A percentile compares a stretch with the other conserved stretches of the same genome.
phyloP scores from a whole-genome alignment of 1,140 invertebrate species.

The Macrosteles quadrilineatus region DNA sequence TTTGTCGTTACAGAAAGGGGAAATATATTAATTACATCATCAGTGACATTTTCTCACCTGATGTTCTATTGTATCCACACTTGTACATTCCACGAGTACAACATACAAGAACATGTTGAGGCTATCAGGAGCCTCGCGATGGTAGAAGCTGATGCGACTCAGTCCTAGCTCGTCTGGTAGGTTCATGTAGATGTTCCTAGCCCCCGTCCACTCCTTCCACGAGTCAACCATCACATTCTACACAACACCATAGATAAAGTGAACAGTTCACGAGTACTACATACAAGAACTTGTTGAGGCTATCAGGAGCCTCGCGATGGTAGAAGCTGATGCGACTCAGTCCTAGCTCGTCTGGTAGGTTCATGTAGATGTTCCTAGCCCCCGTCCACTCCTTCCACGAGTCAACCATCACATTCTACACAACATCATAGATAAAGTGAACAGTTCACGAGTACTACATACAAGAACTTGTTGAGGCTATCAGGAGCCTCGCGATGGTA shows the following conservation, averaged over 20 bases:
- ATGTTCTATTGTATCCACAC: conserved; percentile 45
- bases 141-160: conserved; percentile 50
- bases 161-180: conserved; percentile 52
- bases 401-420: conserved; percentile 48
- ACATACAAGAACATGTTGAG: conserved; percentile 54
- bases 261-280: conserved; percentile 53
- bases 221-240: conserved; percentile 50
- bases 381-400: conserved; percentile 58
- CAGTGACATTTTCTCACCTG: conserved; percentile 37
- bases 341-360: conserved; percentile 52
- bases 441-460: conserved; percentile 54
- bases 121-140: conserved; percentile 48
- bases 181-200: conserved; percentile 52
- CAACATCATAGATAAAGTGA: conserved; percentile 6
- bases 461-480: conserved; percentile 52
- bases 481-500: conserved; percentile 49
- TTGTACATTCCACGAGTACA: conserved; percentile 51
- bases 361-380: conserved; percentile 53
- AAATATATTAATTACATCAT: too few species aligned
- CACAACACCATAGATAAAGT: neutral
- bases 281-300: conserved; percentile 53
- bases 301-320: conserved; percentile 48
- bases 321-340: conserved; percentile 51
- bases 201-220: conserved; percentile 58
- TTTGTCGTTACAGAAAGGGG: too few species aligned